Percentiles rank a stretch among this genome's conserved stretches.
Evolutionary conservation across 2,113 vertebrate genomes (phyloP).

Genomic region (Catagonus wagneri): DNA sequence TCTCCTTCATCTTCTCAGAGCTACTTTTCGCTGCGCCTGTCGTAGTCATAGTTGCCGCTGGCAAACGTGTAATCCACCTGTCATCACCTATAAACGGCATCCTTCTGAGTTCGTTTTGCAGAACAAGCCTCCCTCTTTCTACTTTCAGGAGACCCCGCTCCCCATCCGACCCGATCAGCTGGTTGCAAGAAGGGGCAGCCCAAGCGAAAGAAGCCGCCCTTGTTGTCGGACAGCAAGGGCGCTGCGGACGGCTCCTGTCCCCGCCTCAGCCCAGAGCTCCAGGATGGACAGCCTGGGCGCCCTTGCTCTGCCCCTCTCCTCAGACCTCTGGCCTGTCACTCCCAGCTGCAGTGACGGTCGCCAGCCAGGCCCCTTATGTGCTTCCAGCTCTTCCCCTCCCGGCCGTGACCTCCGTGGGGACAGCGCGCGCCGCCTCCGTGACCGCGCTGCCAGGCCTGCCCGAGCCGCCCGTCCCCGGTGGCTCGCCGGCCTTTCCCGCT

Average conservation of each 20-base stretch:
- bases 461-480: background rate
- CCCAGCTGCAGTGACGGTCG: conserved; percentile 78
- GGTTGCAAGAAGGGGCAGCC: conserved; percentile 87
- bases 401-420: background rate
- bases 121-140: conserved; percentile 43
- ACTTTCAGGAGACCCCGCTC: conserved; percentile 82
- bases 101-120: background rate
- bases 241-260: conserved; percentile 76
- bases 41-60: background rate
- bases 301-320: conserved; percentile 84
- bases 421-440: background rate
- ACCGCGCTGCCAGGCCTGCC: background rate
- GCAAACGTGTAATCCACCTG: background rate
- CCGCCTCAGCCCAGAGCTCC: conserved; percentile 49
- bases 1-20: background rate
- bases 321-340: conserved; percentile 63
- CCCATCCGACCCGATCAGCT: conserved; percentile 77
- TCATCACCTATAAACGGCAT: fast-evolving
- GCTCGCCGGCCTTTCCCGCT: conserved; percentile 72
- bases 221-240: conserved; percentile 82
- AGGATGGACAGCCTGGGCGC: conserved; percentile 76
- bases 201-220: conserved; percentile 88
- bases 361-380: conserved; percentile 80
- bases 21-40: background rate
- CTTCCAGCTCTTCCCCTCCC: conserved; percentile 71